Evolutionary conservation across 2,797 vertebrate species (phyloP), one percentile per base, ranked within the genome.

Genomic region (Oreochromis grahami): DNA sequence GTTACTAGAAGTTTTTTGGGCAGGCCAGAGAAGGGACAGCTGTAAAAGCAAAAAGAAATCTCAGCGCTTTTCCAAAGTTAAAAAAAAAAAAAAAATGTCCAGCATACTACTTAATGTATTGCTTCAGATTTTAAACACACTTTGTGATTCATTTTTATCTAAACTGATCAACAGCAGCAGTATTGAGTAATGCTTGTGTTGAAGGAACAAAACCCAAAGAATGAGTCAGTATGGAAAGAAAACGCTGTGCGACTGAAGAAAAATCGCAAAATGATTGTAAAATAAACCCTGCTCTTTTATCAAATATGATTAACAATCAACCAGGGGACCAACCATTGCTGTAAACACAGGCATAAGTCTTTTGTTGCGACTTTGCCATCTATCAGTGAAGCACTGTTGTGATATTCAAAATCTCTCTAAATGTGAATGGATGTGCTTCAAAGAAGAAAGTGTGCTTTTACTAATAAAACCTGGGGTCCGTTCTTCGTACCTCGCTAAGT

Each of bases 1-100:
- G 26, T 55, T 52, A 83, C 56, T 15, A 17, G 77, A 82, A 2
- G 3, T 34, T 60, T 79, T 81, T 76, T 55, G 81, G 60, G 79
- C 84, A 70, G 72, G 76, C 38, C 53, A 76, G 36, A 45, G 15
- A 56, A 52, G 32, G 38, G 26, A 89, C 83, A 86, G 84, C 88
- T 88, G 74, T 84, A 77, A 34, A 4, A 50, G 51, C 9, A 2
- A 63, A 55, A 63, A 78, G 29, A 83, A 82, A 78, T 70, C 8
- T 79, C 78, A 53, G 34, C 26, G 17, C 24, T 43, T 60, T 60
- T 48, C 45, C 6, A 48, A 48, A 45, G 2, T 6, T 0, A 2
- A 26, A 26, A 65, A 65, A 56, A 41, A 5, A 12, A 6, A 15
- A 17, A 32, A 1, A 19, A 36, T 19, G 3, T 15, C 4, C 65